Evolutionary conservation across 2,113 vertebrate species (phyloP).

Genomic region (Cyrtonyx montezumae): DNA sequence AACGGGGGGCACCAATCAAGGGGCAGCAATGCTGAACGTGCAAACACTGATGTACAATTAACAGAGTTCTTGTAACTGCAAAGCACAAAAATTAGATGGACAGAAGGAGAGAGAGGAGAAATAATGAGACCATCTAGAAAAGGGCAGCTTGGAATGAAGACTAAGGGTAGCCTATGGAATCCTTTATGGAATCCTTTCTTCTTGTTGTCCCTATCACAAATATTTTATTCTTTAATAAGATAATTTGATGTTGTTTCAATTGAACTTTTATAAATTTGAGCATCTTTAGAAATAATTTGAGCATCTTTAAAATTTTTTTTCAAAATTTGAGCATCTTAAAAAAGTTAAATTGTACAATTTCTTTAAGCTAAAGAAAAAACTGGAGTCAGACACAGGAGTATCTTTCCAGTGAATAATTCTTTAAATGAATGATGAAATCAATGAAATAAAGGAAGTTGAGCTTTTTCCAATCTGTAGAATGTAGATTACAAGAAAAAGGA

Average conservation of each 20-base stretch:
- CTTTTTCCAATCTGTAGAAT: not conserved
- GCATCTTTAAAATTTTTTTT: not conserved
- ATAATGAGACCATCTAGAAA: not conserved
- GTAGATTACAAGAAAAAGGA: not conserved
- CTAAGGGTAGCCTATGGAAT: not conserved
- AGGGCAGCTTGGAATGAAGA: not conserved
- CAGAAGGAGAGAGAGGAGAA: not conserved
- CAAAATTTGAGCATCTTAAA: not conserved
- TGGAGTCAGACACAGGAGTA: not conserved
- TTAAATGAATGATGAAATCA: not conserved
- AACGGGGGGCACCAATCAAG: not conserved
- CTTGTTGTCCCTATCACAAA: not conserved
- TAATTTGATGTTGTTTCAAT: not conserved
- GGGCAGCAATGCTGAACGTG: constrained; percentile 50
- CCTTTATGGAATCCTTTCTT: not conserved
- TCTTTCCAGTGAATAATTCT: not conserved
- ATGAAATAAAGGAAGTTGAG: not conserved
- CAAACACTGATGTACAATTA: not conserved
- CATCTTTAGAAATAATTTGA: not conserved
- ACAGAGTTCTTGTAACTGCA: not conserved
- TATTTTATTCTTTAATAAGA: not conserved
- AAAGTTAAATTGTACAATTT: not conserved
- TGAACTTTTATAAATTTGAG: not conserved
- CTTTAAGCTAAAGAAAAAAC: not conserved
- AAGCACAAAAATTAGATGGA: not conserved